phyloP scores from a whole-genome alignment of 2,797 vertebrate species.

The Salmo trutta region DNA sequence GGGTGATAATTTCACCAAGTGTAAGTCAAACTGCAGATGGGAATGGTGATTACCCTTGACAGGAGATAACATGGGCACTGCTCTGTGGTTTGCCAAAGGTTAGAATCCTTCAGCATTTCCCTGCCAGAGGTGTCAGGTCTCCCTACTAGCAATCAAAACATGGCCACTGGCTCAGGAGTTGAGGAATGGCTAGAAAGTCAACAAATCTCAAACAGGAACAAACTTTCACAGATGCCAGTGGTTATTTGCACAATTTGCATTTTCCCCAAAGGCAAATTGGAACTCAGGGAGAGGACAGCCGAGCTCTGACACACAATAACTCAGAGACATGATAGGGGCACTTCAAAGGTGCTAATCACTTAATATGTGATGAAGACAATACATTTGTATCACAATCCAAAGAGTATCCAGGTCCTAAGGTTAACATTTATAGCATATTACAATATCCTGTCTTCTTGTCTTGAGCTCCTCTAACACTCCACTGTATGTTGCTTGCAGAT shows the following conservation, averaged over 20 bases:
- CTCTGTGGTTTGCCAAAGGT: no score
- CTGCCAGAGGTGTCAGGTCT: neutral
- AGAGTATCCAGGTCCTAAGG: neutral
- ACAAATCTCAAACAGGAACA: neutral
- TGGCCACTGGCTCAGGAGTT: neutral
- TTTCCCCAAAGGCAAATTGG: neutral
- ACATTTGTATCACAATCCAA: neutral
- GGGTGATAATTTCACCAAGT: neutral
- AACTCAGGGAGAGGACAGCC: neutral
- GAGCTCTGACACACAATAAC: neutral
- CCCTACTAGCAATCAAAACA: neutral
- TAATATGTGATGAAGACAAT: neutral
- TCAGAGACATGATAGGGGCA: neutral
- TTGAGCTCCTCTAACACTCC: neutral
- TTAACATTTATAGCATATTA: neutral
- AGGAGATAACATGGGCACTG: neutral
- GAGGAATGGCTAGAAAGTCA: no score
- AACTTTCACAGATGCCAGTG: neutral
- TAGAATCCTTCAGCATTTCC: neutral
- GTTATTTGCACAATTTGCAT: constrained; percentile 7
- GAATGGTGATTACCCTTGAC: neutral
- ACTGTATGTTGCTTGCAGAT: neutral
- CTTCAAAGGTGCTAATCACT: neutral
- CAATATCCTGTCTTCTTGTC: neutral
- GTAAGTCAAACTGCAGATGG: neutral